Evolutionary conservation across 2,113 vertebrate species (phyloP), one percentile per base, ranked within the genome.

Genomic region (Aspiorhynchus laticeps): DNA sequence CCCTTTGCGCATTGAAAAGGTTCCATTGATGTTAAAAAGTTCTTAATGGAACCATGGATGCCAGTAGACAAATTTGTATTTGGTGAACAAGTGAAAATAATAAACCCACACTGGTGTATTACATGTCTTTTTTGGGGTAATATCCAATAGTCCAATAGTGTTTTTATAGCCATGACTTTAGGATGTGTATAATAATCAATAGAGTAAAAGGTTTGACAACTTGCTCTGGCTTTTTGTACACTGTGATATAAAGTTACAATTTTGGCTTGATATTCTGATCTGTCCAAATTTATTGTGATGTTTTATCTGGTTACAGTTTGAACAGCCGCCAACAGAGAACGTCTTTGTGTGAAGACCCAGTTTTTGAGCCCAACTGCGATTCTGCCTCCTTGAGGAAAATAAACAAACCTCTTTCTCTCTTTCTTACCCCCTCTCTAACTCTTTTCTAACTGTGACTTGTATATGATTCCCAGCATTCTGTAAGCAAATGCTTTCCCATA

Each of bases 401-500:
- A 77, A 88, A 78, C 61, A 82, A 85, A 76, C 14, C 24, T n/a
- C 63, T 26, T 46, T 61, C 38, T 82, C 21, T 8, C 36, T 28
- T 74, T 56, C 38, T n/a, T 19, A 17, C 26, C 24, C 38, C 43
- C 24, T 82, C 56, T 26, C 8, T n/a, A 56, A 53, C 80, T 75
- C 56, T 86, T 53, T 59, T 26, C 76, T 71, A 36, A 76, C 3
- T 51, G 21, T 80, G 85, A 73, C 53, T 67, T 53, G 80, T 78
- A 86, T 81, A 74, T 10, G n/a, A 86, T 87, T 86, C 83, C 41
- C 86, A 83, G 86, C 46, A 38, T 83, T 56, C 88, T 83, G 61
- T 79, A 46, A 78, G 84, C 79, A 65, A 89, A 84, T 63, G 71
- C 88, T 91, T 92, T 89, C 87, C 91, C 91, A 90, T 87, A 90